A percentile compares a stretch with the other conserved stretches of the same genome.
Evolutionary conservation across 1,140 invertebrate genomes (phyloP).

Genomic region (Drosophila pseudoananassae): DNA sequence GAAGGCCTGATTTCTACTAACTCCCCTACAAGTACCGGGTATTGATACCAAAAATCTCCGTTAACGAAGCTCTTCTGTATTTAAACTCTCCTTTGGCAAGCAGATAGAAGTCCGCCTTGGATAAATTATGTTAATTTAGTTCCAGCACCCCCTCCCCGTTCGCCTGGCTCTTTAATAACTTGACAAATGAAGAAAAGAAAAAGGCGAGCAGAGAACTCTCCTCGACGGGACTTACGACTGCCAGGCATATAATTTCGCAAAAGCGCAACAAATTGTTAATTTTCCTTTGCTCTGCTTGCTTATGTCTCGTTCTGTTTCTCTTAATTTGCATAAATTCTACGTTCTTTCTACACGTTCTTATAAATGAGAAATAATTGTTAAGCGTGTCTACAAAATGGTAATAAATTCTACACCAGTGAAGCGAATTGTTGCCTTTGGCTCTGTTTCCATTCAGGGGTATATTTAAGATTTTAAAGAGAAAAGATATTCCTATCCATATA

Average conservation of each 20-base stretch:
- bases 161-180: conserved; percentile 60
- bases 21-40: not conserved
- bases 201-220: conserved; percentile 30
- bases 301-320: conserved; percentile 17
- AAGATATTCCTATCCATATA: too few relatives aligned
- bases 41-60: conserved; percentile 5
- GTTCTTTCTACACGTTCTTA: conserved; percentile 44
- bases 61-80: conserved; percentile 6
- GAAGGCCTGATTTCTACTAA: too few relatives aligned
- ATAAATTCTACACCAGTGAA: conserved; percentile 61
- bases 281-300: conserved; percentile 58
- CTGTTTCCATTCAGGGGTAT: conserved; percentile 5
- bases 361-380: conserved; percentile 65
- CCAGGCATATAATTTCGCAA: conserved; percentile 73
- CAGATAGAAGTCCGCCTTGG: conserved; percentile 31
- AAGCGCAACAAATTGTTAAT: conserved; percentile 81
- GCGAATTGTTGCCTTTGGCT: conserved; percentile 49
- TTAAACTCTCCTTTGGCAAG: conserved; percentile 3
- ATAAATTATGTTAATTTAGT: conserved; percentile 77
- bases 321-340: conserved; percentile 68
- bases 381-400: conserved; percentile 49
- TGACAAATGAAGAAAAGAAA: conserved; percentile 69
- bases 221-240: conserved; percentile 57
- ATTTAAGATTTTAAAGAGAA: conserved; percentile 7
- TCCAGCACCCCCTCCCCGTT: not conserved